These are phyloP conservation scores for Aegypius monachus DNA, from an alignment of 2,113 vertebrate species.

Conservation along the genomic window DNA sequence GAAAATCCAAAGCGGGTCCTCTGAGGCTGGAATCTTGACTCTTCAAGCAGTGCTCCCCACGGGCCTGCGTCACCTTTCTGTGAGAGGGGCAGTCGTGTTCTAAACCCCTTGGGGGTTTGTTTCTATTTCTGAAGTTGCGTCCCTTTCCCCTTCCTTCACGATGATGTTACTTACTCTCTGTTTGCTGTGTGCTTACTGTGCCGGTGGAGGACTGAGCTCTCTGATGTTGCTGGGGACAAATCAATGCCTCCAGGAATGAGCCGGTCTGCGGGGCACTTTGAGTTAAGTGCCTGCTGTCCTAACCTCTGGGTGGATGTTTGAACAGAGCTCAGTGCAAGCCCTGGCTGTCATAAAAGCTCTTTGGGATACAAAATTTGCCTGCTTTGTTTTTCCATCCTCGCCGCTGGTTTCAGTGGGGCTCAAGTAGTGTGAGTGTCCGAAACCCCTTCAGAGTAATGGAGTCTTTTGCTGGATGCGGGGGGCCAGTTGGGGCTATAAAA, in stretches of 20 bases:
- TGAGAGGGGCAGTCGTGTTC: not conserved
- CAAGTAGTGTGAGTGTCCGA: not conserved
- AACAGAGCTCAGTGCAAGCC: slow-evolving; percentile 23
- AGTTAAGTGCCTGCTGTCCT: not conserved
- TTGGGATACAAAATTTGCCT: not conserved
- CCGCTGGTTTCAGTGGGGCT: not conserved
- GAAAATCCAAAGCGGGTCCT: not conserved
- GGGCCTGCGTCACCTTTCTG: not conserved
- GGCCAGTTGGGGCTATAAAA: not conserved
- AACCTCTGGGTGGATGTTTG: slow-evolving; percentile 1
- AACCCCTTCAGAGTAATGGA: not conserved
- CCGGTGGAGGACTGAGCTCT: not conserved
- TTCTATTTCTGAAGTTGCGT: not conserved
- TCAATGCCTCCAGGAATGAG: slow-evolving; percentile 13
- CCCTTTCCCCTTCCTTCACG: not conserved
- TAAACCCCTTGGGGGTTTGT: rapidly evolving
- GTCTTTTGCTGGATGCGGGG: not conserved
- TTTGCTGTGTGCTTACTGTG: not conserved
- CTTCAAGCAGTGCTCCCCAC: not conserved
- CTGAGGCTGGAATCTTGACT: not conserved
- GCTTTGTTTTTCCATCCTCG: not conserved
- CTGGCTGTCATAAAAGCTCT: not conserved
- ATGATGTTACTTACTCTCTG: not conserved
- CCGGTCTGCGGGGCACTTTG: not conserved
- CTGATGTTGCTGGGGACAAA: slow-evolving; percentile 19